A percentile compares a stretch with the other conserved stretches of the same genome.
phyloP scores from a whole-genome alignment of 2,113 vertebrate species.

The Pluvialis apricaria region DNA sequence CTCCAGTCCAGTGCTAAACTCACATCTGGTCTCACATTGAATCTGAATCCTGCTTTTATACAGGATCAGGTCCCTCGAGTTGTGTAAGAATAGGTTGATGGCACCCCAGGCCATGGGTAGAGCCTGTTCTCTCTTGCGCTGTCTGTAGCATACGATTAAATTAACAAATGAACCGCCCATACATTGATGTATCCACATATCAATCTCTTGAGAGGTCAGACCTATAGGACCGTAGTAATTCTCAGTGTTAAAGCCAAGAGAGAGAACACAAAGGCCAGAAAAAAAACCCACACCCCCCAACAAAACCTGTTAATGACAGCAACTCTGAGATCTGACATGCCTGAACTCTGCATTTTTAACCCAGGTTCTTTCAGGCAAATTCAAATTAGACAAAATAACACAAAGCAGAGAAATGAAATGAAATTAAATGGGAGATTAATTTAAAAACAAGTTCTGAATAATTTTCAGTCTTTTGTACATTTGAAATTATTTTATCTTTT shows the following conservation, averaged over 20 bases:
- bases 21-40: neutral
- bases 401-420: neutral
- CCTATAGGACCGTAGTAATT: neutral
- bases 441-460: neutral
- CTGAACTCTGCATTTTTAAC: neutral
- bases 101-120: neutral
- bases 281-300: neutral
- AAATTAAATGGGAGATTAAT: neutral
- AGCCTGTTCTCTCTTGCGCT: neutral
- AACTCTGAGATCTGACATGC: neutral
- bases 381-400: neutral
- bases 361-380: neutral
- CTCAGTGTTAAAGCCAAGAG: neutral
- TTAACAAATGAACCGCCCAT: neutral
- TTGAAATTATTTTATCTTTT: conserved; percentile 9
- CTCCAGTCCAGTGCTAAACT: neutral
- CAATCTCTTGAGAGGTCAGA: neutral
- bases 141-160: rapidly evolving
- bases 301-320: neutral
- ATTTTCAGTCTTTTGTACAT: neutral
- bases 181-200: neutral
- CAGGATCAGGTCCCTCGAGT: neutral
- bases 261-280: neutral
- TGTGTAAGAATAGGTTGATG: neutral
- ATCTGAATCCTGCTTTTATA: neutral